These are phyloP conservation scores for Ochotona princeps DNA, from an alignment of 2,113 vertebrate species.

Conservation along the genomic window DNA sequence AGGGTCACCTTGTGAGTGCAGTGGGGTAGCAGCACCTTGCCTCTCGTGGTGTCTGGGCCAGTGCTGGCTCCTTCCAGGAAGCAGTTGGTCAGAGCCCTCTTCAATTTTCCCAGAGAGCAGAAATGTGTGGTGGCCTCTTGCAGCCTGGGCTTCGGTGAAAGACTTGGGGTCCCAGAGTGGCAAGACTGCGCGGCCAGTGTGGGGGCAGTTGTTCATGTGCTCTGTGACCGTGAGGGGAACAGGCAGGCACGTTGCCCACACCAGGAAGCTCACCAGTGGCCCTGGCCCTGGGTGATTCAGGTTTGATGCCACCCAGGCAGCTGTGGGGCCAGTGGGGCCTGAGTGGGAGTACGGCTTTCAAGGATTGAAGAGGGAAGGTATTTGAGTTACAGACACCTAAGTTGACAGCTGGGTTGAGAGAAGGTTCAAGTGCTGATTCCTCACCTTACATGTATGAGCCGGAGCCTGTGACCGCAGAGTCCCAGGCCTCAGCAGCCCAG, in stretches of 20 bases:
- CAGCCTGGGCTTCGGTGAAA: not conserved
- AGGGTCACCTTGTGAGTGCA: not conserved
- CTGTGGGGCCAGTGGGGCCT: too few relatives aligned
- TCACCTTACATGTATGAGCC: too few relatives aligned
- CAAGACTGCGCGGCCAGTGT: accelerated
- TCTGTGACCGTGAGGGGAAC: accelerated
- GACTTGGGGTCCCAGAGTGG: not conserved
- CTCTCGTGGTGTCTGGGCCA: not conserved
- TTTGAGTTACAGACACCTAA: not conserved
- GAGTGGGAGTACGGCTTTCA: too few relatives aligned
- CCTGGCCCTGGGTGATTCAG: too few relatives aligned
- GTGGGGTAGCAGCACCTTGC: accelerated
- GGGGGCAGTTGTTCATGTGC: not conserved
- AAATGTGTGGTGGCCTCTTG: not conserved
- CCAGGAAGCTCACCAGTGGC: too few relatives aligned
- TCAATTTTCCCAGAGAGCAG: not conserved
- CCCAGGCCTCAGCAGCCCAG: not conserved
- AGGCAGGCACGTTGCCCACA: accelerated
- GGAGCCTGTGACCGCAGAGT: not conserved
- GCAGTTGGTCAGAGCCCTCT: not conserved
- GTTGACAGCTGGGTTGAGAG: not conserved
- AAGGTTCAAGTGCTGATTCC: not conserved
- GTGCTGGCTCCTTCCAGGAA: not conserved
- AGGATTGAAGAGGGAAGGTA: not conserved
- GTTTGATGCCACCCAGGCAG: too few relatives aligned